A percentile compares a stretch with the other conserved stretches of the same genome.
These are phyloP conservation scores for Tokudaia tokunoshimensis DNA, from an alignment of 2,797 vertebrate genomes.

Conservation along the genomic window DNA sequence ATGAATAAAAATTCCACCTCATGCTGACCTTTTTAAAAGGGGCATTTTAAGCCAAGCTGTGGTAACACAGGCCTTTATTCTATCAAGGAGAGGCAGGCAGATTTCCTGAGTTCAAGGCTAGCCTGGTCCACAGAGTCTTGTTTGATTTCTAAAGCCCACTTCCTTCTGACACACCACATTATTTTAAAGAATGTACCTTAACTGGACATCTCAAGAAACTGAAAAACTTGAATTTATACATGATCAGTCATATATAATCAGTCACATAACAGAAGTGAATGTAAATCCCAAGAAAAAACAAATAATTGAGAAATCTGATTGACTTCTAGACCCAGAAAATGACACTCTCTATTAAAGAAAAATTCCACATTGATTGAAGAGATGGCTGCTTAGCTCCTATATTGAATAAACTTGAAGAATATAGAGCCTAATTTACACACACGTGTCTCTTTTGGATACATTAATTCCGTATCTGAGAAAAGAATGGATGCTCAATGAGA, in stretches of 20 bases:
- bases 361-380: conserved; percentile 8
- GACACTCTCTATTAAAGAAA: neutral
- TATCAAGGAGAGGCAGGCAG: neutral
- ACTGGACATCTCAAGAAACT: neutral
- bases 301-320: conserved; percentile 65
- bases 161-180: neutral
- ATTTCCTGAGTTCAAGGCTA: neutral
- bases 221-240: conserved; percentile 29
- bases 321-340: neutral
- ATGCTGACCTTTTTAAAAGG: neutral
- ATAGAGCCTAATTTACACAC: neutral
- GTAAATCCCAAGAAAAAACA: neutral
- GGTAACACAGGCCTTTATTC: neutral
- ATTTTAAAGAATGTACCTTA: conserved; percentile 30
- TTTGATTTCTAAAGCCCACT: neutral
- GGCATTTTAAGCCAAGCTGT: neutral
- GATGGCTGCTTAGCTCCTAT: conserved; percentile 12
- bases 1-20: neutral
- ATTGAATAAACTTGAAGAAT: neutral
- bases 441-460: neutral
- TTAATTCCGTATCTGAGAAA: conserved; percentile 46
- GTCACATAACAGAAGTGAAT: neutral
- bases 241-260: neutral
- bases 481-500: neutral
- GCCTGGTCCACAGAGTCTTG: neutral